Base-by-base conservation (phyloP, 2,888 invertebrate genomes). In the Luperina nickerlii region DNA sequence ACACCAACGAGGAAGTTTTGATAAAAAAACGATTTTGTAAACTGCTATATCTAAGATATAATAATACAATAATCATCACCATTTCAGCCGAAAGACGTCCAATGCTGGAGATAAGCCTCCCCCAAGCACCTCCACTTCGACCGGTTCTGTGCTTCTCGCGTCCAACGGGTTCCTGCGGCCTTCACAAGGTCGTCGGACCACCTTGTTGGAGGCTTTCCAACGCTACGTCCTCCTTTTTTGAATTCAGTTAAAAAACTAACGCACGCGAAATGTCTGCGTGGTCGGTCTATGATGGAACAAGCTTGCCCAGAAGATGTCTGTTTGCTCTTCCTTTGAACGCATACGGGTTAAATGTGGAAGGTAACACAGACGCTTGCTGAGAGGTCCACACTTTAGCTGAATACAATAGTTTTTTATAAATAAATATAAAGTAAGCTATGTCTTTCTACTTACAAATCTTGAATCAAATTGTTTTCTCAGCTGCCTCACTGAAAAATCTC, bases 401-500 rank as follows among this genome's bases (percentile, higher is more conserved):
- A 54, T 20, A 18, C 18, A 51, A 51, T 20, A 13, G 0, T 18
- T 69, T 18, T 69, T 70, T 18, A 4, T 18, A n/a, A 24, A 4
- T 51, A 27, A 27, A 18, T 24, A 11, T 6, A 15, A 1, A 45
- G 20, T 27, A 27, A 0, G 20, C 11, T 66, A 13, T 5, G 42
- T 66, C 6, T 24, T 66, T 24, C 2, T 20, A 76, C 76, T 76
- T 79, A 94, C 95, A 65, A 87, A 83, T 78, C 92, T 90, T 2
- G 93, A 93, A 75, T 94, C 92, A 48, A 90, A 95, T 42, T 89
- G 86, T 73, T 95, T 95, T 60, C 95, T 89, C 4, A 94, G 63
- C 51, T 93, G 90, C 54, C 94, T 90, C 1, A 80, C 73, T 1
- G 74, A 38, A 73, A 85, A 90, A 66, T 94, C 92, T 70, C 86